Evolutionary conservation across 2,888 invertebrate species (phyloP), one percentile per base, ranked within the genome.

Genomic region (Catocala nupta): DNA sequence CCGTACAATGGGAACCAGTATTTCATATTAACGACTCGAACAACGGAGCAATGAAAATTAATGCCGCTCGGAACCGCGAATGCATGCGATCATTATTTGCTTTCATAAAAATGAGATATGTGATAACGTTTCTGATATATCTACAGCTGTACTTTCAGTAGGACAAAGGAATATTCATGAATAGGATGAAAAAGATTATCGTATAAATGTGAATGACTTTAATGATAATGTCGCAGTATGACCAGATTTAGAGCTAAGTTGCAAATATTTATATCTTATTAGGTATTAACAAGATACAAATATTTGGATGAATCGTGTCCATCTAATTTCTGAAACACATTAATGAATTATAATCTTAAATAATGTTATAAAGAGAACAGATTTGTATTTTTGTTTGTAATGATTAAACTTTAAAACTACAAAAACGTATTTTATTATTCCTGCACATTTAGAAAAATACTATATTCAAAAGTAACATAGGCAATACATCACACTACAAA

Each of bases 11-110:
- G 67, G 57, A 55, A 55, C 59, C 80, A 75, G 77, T 86, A 84
- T 81, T 82, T 84, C 84, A 83, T 81, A 84, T 80, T 84, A 87
- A 86, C 82, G 83, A 75, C 70, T 76, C 65, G 63, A 74, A 83
- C 84, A 83, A 77, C 80, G 73, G 69, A 68, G 76, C 80, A 80
- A 82, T 80, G 78, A 75, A 78, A 80, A 84, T 86, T 82, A 85
- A 85, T 77, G 84, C 79, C 75, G 68, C 64, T 49, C 57, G 53
- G 81, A 75, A 66, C 66, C 59, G 45, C 70, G 64, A 71, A 63
- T 77, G 77, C 75, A 77, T 75, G 60, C 75, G 80, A 81, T 81
- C 78, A 81, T 78, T 78, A 76, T 72, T 55, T 69, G 68, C 72
- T 71, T 76, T 69, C 63, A 77, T 77, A 77, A 78, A 78, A 77